phyloP scores from a whole-genome alignment of 2,797 vertebrate genomes.

The Brachyalestes nurse region DNA sequence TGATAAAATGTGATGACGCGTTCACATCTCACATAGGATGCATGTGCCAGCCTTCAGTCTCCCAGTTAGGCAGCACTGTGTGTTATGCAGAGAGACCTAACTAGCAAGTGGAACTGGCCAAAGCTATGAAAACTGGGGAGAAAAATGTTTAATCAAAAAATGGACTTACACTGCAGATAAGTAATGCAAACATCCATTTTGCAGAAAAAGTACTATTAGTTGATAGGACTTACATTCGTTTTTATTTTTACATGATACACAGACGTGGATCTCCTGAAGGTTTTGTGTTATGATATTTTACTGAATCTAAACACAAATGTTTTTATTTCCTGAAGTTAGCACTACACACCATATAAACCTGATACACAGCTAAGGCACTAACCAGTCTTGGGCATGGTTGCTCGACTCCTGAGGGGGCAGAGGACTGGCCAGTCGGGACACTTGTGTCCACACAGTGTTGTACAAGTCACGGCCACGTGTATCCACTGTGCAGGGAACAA shows the following conservation, averaged over 20 bases:
- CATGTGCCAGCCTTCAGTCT: too few species aligned
- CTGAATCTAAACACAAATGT: too few species aligned
- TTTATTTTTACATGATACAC: neutral
- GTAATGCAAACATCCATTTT: too few species aligned
- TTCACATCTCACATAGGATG: too few species aligned
- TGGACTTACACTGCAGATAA: neutral
- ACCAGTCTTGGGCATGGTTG: constrained; percentile 99
- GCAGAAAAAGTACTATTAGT: too few species aligned
- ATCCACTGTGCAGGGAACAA: constrained; percentile 94
- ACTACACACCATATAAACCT: neutral
- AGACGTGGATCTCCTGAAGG: neutral
- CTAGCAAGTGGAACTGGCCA: neutral
- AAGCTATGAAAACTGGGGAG: too few species aligned
- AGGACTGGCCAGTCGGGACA: constrained; percentile 94
- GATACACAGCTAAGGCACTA: constrained; percentile 55
- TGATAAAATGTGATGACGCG: neutral
- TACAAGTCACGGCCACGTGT: constrained; percentile 94
- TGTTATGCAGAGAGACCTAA: too few species aligned
- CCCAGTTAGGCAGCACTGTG: too few species aligned
- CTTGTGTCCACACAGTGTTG: constrained; percentile 96
- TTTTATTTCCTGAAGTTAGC: too few species aligned
- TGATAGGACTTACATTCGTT: too few species aligned
- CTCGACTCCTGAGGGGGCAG: constrained; percentile 97
- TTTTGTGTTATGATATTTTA: neutral
- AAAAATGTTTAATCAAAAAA: too few species aligned